A percentile compares a stretch with the other conserved stretches of the same genome.
phyloP scores from a whole-genome alignment of 53 echinoderm and acorn worm genomes.

The Antedon mediterranea region DNA sequence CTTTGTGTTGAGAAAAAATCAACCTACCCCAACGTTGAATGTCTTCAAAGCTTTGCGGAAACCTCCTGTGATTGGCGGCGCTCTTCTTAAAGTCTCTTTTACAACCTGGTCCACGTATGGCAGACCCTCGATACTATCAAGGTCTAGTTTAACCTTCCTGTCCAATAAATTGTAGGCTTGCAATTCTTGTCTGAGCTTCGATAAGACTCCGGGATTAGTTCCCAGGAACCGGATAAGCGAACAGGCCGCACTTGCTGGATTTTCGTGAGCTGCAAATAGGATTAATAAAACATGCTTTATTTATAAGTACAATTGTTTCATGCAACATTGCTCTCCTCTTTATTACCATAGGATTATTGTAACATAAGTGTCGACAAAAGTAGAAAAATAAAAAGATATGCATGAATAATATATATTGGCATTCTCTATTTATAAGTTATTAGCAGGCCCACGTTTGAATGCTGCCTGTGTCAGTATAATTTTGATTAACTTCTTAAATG shows the following conservation, averaged over 20 bases:
- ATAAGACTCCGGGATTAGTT: conserved; percentile 38
- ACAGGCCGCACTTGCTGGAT: conserved; percentile 35
- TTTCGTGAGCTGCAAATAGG: not conserved
- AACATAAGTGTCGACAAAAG: too few relatives aligned
- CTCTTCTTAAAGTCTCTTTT: conserved; percentile 53
- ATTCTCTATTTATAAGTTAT: too few relatives aligned
- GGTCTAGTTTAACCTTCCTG: conserved; percentile 25
- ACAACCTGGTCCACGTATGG: conserved; percentile 60
- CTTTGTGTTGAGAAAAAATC: not conserved
- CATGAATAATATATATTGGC: too few relatives aligned
- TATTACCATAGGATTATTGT: too few relatives aligned
- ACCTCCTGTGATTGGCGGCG: conserved; percentile 58
- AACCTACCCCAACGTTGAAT: conserved; percentile 88
- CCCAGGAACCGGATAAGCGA: conserved; percentile 36
- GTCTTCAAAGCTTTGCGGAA: conserved; percentile 77
- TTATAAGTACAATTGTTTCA: too few relatives aligned
- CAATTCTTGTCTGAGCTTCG: conserved; percentile 50
- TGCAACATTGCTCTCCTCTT: too few relatives aligned
- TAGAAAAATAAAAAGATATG: too few relatives aligned
- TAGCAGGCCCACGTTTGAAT: too few relatives aligned
- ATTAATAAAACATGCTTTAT: too few relatives aligned
- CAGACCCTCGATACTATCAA: conserved; percentile 27
- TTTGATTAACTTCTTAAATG: too few relatives aligned
- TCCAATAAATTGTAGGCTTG: conserved; percentile 20
- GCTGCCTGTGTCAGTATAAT: too few relatives aligned